phyloP scores from a whole-genome alignment of 1,140 invertebrate species.

The Lepidurus arcticus region DNA sequence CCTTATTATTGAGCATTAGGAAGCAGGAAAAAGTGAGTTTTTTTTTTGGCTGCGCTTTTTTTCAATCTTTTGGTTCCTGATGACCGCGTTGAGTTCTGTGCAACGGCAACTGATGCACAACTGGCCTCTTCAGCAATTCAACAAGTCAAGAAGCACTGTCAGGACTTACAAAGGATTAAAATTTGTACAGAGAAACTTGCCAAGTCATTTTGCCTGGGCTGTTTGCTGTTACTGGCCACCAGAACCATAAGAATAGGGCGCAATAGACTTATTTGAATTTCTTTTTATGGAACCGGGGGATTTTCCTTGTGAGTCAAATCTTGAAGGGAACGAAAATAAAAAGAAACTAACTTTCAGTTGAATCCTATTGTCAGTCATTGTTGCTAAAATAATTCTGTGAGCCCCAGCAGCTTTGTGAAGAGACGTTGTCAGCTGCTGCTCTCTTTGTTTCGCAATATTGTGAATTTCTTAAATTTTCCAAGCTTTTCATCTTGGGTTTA shows the following conservation, averaged over 20 bases:
- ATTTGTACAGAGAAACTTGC: conserved; percentile 10
- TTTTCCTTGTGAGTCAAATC: conserved; percentile 8
- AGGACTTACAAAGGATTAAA: conserved; percentile 19
- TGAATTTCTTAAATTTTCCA: background rate
- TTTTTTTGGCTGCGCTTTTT: background rate
- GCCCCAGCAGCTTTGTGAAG: conserved; percentile 14
- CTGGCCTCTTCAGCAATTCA: conserved; percentile 18
- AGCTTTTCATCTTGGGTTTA: too few species aligned
- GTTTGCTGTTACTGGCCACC: conserved; percentile 14
- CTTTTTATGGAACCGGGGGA: background rate
- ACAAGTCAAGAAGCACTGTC: conserved; percentile 21
- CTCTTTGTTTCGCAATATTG: background rate
- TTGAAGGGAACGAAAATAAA: background rate
- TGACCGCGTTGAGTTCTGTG: conserved; percentile 10
- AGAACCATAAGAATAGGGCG: conserved; percentile 1
- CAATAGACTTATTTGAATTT: conserved; percentile 20
- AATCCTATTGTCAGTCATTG: background rate
- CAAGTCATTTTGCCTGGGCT: conserved; percentile 5
- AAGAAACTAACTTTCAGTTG: background rate
- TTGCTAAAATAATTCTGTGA: background rate
- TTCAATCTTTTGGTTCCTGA: background rate
- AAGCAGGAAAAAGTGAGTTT: conserved; percentile 10
- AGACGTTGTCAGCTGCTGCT: conserved; percentile 4
- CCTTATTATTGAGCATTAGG: conserved; percentile 3
- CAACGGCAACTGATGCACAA: conserved; percentile 15